Evolutionary conservation across 2,888 invertebrate genomes (phyloP), one percentile per base, ranked within the genome.

Genomic region (Nemotelus nigrinus): DNA sequence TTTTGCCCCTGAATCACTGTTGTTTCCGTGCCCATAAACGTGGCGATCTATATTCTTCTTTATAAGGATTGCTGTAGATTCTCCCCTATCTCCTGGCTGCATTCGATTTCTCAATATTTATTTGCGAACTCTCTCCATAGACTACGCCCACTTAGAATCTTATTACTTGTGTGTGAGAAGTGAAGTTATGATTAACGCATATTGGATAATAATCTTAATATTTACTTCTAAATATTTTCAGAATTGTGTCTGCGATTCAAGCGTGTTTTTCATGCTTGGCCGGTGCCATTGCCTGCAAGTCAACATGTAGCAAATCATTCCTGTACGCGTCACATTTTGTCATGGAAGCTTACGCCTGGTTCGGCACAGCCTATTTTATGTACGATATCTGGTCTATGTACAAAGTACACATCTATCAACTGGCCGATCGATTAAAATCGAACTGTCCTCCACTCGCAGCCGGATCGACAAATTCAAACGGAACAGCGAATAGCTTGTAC

Each of bases 341-440:
- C 83, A 92, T 93, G 74, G 92, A 93, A 83, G 93, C 92, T 1
- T 93, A 93, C 85, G 93, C 93, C 0, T 93, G 93, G 93, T 93
- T 93, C 84, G 93, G 93, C 2, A 92, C 93, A 50, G 92, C 93
- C 0, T 93, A 93, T 86, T 93, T 93, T 86, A 91, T 93, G 88
- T 93, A 93, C 83, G 93, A 93, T 86, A 93, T 93, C 81, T 93
- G 93, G 92, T 92, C 93, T 41, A 93, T 93, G 93, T 93, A 93
- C 82, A 90, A 90, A 87, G 93, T 93, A 79, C 91, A 92, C 83
- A 86, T 85, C 10, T 86, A 87, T 80, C 87, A 87, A 82, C 85
- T 87, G 3, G 84, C 87, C 79, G 87, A 87, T 78, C 87, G 86
- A 80, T 78, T 87, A 78, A 85, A 84, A 45, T 76, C 86, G 72